Evolutionary conservation across 2,113 vertebrate genomes (phyloP), one percentile per base, ranked within the genome.

Genomic region (Callopanchax toddi): DNA sequence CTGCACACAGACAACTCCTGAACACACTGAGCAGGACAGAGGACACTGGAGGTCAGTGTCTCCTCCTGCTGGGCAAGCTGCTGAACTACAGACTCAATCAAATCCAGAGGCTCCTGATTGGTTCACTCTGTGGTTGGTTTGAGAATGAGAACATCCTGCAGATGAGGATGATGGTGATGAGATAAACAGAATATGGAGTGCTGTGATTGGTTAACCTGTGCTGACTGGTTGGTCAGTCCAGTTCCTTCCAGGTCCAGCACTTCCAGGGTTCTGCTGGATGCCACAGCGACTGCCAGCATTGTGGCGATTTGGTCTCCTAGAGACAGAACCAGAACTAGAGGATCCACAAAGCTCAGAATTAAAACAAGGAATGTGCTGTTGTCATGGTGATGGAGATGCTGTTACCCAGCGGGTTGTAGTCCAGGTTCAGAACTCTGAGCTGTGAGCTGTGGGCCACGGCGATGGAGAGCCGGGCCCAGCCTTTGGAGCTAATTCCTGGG

Each of bases 371-470:
- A 11, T 23, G 3, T 16, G 2, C 16, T 11, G 21, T 15, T 18
- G 11, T 53, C 18, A 12, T 15, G 16, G 11, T 18, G 18, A 4
- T 11, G 18, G 1, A 37, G 36, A 3, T 12, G 22, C 29, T 17
- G 23, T 36, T 89, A 99, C 97, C 97, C 54, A 99, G 88, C 0
- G 94, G 95, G 79, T 99, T 99, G 93, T 99, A 99, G 91, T 99
- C 97, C 87, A 99, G 89, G 85, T 98, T 98, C 74, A 99, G 92
- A 21, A 98, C 96, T 0, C 96, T 92, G 46, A 99, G 93, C 87
- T 98, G 97, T 0, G 97, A 98, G 87, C 97, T 99, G 90, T 99
- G 97, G 72, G 97, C 96, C 75, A 97, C 95, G 0, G 96, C 97
- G 40, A 99, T 93, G 71, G 95, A 93, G 23, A 99, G 88, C 15